Conservation (phyloP, 2,113 vertebrate species). For the Anhinga anhinga region DNA sequence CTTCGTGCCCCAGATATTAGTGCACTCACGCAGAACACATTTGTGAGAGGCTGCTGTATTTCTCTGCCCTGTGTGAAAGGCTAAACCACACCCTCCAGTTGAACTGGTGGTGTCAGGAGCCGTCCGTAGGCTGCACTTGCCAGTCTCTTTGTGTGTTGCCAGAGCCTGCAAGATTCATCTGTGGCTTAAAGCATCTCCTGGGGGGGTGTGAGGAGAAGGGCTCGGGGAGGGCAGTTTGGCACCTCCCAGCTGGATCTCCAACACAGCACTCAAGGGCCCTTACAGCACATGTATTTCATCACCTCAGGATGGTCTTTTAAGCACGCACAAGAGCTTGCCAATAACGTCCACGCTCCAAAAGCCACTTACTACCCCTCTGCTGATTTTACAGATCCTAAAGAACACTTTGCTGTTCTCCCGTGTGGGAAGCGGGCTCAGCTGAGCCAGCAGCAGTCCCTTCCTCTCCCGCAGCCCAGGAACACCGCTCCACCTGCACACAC, state of each 20-base stretch:
- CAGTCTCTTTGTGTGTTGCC: not conserved
- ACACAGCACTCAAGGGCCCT: fast-evolving
- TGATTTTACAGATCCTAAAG: not conserved
- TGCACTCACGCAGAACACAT: not conserved
- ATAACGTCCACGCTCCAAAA: not conserved
- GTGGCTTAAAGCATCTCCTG: not conserved
- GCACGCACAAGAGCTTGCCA: not conserved
- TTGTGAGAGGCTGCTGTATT: not conserved
- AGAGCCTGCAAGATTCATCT: not conserved
- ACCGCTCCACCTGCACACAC: not conserved
- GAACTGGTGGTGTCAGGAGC: not conserved
- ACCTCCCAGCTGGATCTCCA: not conserved
- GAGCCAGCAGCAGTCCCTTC: not conserved
- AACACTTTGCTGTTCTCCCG: not conserved
- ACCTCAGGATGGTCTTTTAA: not conserved
- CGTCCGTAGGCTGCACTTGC: fast-evolving
- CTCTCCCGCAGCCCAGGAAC: not conserved
- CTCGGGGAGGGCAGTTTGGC: not conserved
- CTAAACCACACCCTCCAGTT: not conserved
- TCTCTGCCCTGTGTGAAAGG: not conserved
- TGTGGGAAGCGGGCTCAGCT: not conserved
- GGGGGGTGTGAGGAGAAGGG: not conserved
- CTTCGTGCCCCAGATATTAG: not conserved
- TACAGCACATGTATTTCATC: not conserved
- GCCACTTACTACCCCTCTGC: not conserved